These are phyloP conservation scores for Chloromyia formosa DNA, from an alignment of 2,888 invertebrate species.

Conservation along the genomic window DNA sequence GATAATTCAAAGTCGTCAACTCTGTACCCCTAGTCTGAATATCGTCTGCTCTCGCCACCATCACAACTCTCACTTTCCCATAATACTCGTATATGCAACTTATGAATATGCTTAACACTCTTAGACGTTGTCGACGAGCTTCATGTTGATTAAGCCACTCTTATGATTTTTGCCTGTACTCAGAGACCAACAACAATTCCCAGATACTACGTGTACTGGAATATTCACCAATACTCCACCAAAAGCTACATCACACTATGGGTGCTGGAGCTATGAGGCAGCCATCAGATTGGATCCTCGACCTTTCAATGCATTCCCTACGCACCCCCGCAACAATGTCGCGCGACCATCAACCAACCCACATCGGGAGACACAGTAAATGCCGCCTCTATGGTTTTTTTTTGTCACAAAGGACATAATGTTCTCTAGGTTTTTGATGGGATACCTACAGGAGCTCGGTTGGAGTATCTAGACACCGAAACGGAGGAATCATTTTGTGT, in stretches of 20 bases:
- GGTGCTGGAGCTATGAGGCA: background rate
- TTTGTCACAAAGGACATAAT: background rate
- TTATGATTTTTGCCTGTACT: conserved; percentile 41
- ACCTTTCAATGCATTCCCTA: conserved; percentile 32
- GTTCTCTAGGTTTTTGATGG: background rate
- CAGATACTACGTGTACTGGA: conserved; percentile 24
- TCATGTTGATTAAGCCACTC: conserved; percentile 50
- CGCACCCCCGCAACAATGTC: conserved; percentile 17
- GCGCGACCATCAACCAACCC: background rate
- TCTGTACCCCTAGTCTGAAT: too few relatives aligned
- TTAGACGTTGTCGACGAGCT: conserved; percentile 48
- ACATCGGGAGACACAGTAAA: conserved; percentile 20
- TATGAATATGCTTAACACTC: conserved; percentile 44
- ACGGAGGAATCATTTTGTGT: conserved; percentile 45
- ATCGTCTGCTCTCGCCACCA: background rate
- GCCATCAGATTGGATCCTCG: conserved; percentile 30
- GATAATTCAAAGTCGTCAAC: too few relatives aligned
- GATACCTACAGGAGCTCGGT: conserved; percentile 31
- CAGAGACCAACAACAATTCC: conserved; percentile 46
- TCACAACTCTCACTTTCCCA: conserved; percentile 5
- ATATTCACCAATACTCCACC: conserved; percentile 27
- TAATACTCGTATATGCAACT: conserved; percentile 22
- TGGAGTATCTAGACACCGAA: conserved; percentile 42
- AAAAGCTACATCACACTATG: background rate
- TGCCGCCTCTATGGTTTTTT: background rate